These are phyloP conservation scores for Gisinianus flammeolus DNA, from an alignment of 2,888 invertebrate species.

Conservation along the genomic window DNA sequence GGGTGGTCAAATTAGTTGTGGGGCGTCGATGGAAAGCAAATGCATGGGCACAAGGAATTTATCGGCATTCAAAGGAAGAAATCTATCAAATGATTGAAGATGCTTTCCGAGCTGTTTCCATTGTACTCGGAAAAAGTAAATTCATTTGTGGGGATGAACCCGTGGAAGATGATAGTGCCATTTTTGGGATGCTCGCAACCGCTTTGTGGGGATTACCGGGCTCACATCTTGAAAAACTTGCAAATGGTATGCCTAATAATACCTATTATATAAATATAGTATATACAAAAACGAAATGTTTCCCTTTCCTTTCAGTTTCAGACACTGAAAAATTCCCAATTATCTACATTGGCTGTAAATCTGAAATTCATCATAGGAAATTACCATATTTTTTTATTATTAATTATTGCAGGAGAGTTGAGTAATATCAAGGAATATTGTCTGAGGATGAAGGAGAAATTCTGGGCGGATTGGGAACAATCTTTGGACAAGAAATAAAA, in stretches of 20 bases:
- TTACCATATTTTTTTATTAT: not conserved
- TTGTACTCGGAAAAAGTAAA: slow-evolving; percentile 46
- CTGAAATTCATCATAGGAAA: too few species aligned
- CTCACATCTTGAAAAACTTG: slow-evolving; percentile 30
- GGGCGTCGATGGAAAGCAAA: not conserved
- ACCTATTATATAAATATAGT: not conserved
- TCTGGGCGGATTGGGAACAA: slow-evolving; percentile 51
- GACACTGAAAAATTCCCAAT: too few species aligned
- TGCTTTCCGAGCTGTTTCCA: slow-evolving; percentile 47
- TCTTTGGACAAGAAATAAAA: not conserved
- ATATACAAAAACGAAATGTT: not conserved
- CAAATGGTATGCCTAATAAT: slow-evolving; percentile 46
- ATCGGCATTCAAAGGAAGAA: slow-evolving; percentile 49
- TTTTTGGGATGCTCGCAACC: slow-evolving; percentile 62
- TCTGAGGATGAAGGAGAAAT: slow-evolving; percentile 47
- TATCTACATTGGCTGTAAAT: too few species aligned
- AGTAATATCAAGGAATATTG: slow-evolving; percentile 49
- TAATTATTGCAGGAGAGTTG: slow-evolving; percentile 33
- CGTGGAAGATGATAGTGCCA: slow-evolving; percentile 60
- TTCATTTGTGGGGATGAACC: slow-evolving; percentile 53
- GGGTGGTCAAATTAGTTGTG: not conserved
- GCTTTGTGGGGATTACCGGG: slow-evolving; percentile 10
- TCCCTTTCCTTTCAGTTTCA: not conserved
- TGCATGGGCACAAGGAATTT: slow-evolving; percentile 50
- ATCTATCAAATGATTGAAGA: slow-evolving; percentile 42